Base-by-base conservation (phyloP, 2,797 vertebrate genomes). In the Setipinna tenuifilis region DNA sequence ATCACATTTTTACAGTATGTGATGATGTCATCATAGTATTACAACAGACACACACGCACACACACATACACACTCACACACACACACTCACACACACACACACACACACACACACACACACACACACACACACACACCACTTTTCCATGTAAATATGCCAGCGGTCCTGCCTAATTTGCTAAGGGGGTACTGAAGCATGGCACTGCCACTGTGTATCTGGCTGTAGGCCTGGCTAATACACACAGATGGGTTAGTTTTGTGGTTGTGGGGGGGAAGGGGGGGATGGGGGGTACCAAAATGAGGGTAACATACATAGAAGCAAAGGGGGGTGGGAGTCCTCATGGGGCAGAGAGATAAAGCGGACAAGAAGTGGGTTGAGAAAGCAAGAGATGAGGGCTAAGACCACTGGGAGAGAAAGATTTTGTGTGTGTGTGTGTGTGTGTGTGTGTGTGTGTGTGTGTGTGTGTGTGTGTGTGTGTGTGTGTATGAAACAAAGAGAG, bases 251-350 rank as follows among this genome's bases (percentile, higher is more conserved):
- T 9, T 9, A 23, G 16, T 19, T 61, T n/a, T n/a, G n/a, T n/a
- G n/a, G n/a, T n/a, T n/a, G n/a, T n/a, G n/a, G n/a, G 21, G 58
- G 16, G n/a, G 23, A 23, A 11, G 25, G 62, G 21, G 25, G 28
- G 25, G 62, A 21, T 75, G 88, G 88, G 91, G 88, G 91, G 50
- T 80, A 87, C n/a, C 92, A 93, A 91, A 92, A 7, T 10, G 57
- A 3, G 61, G 61, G 61, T 23, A 23, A n/a, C 21, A 62, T 23
- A 62, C 10, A 62, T 28, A 84, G 65, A 19, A 10, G 62, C 23
- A 68, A 46, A 44, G 61, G 35, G 2, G 14, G 44, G 28, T 21
- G 50, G 41, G 17, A 23, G 61, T 23, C 1, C 21, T 65, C 9
- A 11, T 65, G 61, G 12, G 28, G 31, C 10, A 31, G 25, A 31